phyloP scores from a whole-genome alignment of 2,113 vertebrate genomes.

The Semicossyphus pulcher region DNA sequence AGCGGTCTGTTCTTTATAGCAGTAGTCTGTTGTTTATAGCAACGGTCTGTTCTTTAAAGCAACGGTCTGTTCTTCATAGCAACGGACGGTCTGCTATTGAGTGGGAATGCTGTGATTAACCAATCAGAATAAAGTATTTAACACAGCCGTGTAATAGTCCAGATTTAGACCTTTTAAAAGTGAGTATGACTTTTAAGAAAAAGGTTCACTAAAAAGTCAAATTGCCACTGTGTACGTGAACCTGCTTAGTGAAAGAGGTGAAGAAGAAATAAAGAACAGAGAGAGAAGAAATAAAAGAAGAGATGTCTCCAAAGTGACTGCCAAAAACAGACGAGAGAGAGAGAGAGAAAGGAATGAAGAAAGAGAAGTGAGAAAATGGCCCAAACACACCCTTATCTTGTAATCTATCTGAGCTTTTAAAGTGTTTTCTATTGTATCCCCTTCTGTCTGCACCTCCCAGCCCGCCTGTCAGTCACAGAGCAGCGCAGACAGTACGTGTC shows the following conservation, averaged over 20 bases:
- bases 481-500: slow-evolving; percentile 60
- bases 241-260: not conserved
- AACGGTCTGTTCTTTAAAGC: too few species aligned
- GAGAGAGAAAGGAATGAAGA: not conserved
- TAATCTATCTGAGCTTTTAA: slow-evolving; percentile 68
- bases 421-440: slow-evolving; percentile 47
- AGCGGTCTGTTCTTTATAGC: too few species aligned
- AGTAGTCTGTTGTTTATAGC: too few species aligned
- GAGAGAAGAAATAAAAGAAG: not conserved
- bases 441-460: slow-evolving; percentile 41
- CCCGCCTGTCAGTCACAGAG: slow-evolving; percentile 45
- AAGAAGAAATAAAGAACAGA: not conserved
- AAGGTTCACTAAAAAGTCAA: not conserved
- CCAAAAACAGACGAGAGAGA: slow-evolving; percentile 8
- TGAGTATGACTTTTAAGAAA: not conserved
- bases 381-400: slow-evolving; percentile 43
- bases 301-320: slow-evolving; percentile 12
- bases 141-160: too few species aligned
- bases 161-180: too few species aligned
- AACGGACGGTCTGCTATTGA: too few species aligned
- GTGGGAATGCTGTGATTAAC: too few species aligned
- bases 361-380: slow-evolving; percentile 1
- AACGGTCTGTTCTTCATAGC: too few species aligned
- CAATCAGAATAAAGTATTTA: too few species aligned
- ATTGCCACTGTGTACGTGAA: not conserved